Base-by-base conservation (phyloP, 2,113 vertebrate species). In the Alexandromys fortis region DNA sequence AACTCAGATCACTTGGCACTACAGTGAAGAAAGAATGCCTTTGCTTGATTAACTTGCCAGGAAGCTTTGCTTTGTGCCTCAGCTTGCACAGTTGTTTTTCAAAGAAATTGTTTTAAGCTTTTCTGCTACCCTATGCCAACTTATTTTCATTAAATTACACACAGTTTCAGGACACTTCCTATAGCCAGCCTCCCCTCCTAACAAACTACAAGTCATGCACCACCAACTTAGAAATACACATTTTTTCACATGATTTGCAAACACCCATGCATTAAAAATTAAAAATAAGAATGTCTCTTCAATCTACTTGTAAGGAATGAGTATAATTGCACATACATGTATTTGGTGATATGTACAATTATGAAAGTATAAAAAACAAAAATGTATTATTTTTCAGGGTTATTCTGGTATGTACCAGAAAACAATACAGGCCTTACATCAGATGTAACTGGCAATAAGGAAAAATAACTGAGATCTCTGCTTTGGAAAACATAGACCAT, bases 251-350 rank as follows among this genome's bases (percentile, higher is more conserved):
- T 49, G 79, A 76, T 58, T 79, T 88, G n/a, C 86, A 16, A 76
- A 38, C 42, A 90, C 72, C 10, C 12, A 7, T 61, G 33, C 65
- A 63, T 49, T 42, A 42, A 42, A 42, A 11, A 49, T 7, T 82
- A 33, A 96, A 67, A 78, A 65, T 88, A 89, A 75, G 95, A 94
- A 88, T 90, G 87, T 95, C 35, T 70, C 68, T 88, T 35, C 75
- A 87, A 52, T 79, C 82, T n/a, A 14, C 16, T 76, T 45, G 90
- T 22, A 55, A n/a, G 17, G 63, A 95, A 85, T 70, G 76, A 96
- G 77, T 89, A 19, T 65, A 45, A 90, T 7, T 89, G 2, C 6
- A 63, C 65, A 63, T 70, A 52, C 87, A 94, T 11, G 17, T 90
- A 72, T 65, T 79, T 2, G 49, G 11, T 26, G 38, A 90, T 90